A percentile compares a stretch with the other conserved stretches of the same genome.
Conservation (phyloP, 2,113 vertebrate genomes). For the Misgurnus mizolepis region DNA sequence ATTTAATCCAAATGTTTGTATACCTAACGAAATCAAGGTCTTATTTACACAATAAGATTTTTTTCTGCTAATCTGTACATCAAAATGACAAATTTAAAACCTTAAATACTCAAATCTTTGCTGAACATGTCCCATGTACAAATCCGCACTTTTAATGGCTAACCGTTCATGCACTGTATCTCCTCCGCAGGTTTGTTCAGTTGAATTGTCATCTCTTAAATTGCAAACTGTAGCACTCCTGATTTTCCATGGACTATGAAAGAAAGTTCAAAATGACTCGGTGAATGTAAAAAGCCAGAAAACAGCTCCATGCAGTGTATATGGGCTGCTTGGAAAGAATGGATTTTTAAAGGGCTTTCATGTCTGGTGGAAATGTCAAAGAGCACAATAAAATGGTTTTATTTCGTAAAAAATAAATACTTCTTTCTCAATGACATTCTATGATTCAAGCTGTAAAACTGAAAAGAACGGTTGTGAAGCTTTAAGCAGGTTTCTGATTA, state of each 20-base stretch:
- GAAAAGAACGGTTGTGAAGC: too few species aligned
- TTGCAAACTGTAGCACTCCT: conserved; percentile 58
- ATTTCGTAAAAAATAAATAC: conserved; percentile 52
- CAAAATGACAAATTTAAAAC: background rate
- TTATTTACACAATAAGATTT: background rate
- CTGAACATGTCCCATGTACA: background rate
- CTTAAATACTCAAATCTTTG: conserved; percentile 1
- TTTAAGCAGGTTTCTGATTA: conserved; percentile 4
- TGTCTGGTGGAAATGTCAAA: conserved; percentile 60
- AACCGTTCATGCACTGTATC: conserved; percentile 16
- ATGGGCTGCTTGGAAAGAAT: conserved; percentile 28
- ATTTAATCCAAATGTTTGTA: conserved; percentile 35
- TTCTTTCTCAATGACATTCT: conserved; percentile 36
- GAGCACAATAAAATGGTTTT: conserved; percentile 61
- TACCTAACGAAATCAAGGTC: background rate
- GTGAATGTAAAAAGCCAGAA: conserved; percentile 43
- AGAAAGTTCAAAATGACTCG: conserved; percentile 26
- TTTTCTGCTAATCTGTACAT: background rate
- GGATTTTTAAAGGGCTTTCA: conserved; percentile 56
- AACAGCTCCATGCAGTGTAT: conserved; percentile 5
- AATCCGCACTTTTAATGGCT: background rate
- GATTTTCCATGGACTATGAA: conserved; percentile 45
- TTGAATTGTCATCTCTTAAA: conserved; percentile 35
- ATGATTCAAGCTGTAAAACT: background rate
- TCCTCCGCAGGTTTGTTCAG: conserved; percentile 9